Conservation (phyloP, 2,888 invertebrate species). For the Limenitis camilla region DNA sequence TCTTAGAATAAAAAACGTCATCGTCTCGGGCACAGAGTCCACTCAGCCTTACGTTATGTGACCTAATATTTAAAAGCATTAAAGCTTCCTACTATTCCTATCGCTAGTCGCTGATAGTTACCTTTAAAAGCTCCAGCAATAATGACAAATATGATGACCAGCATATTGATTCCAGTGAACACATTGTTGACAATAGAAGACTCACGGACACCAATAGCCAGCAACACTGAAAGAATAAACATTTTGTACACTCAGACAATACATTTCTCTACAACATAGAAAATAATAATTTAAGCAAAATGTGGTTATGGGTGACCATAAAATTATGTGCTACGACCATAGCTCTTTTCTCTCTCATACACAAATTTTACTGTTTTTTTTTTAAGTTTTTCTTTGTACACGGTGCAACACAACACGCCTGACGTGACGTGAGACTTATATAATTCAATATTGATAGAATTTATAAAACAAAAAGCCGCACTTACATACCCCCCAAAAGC, state of each 20-base stretch:
- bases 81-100: too few species aligned
- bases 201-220: slow-evolving; percentile 86
- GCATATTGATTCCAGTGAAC: slow-evolving; percentile 82
- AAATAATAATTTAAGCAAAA: not conserved
- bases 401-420: too few species aligned
- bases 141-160: slow-evolving; percentile 82
- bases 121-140: slow-evolving; percentile 80
- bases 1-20: too few species aligned
- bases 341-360: too few species aligned
- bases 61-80: too few species aligned
- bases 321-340: too few species aligned
- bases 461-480: not conserved
- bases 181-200: slow-evolving; percentile 85
- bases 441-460: not conserved
- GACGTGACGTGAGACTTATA: too few species aligned
- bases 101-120: slow-evolving; percentile 33
- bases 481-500: slow-evolving; percentile 76
- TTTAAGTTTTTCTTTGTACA: too few species aligned
- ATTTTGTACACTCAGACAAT: not conserved
- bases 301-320: not conserved
- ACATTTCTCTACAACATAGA: too few species aligned
- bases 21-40: too few species aligned
- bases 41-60: too few species aligned
- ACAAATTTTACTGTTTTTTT: too few species aligned
- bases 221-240: slow-evolving; percentile 58